These are phyloP conservation scores for Macaca nemestrina DNA, from an alignment of 2,113 vertebrate genomes.

Conservation along the genomic window DNA sequence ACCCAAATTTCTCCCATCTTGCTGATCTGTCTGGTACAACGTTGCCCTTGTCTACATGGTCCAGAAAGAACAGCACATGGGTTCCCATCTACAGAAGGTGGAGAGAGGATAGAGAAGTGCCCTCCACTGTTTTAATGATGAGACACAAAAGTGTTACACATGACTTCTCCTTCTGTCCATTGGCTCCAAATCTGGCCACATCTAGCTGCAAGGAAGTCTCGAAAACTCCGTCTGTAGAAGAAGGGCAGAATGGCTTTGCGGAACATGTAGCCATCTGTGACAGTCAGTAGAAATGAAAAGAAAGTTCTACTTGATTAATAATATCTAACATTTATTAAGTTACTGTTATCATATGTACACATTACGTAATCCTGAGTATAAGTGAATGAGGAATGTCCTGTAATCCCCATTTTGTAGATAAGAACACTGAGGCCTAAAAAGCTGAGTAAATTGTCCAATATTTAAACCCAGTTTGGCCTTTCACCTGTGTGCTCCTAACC, in stretches of 20 bases:
- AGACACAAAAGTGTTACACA: background rate
- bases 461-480: background rate
- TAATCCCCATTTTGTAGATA: background rate
- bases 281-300: background rate
- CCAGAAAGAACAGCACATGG: too few species aligned
- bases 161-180: background rate
- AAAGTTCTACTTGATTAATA: background rate
- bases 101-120: background rate
- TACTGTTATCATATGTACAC: background rate
- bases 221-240: background rate
- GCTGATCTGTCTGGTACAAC: background rate
- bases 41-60: background rate
- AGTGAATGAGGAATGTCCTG: background rate
- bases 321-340: background rate
- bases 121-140: background rate
- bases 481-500: background rate
- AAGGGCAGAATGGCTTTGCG: background rate
- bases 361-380: background rate
- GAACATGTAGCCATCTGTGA: background rate
- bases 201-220: background rate
- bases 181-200: background rate
- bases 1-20: background rate
- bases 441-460: background rate
- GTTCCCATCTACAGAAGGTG: background rate
- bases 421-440: background rate